These are phyloP conservation scores for Muschampia plurimacula DNA, from an alignment of 2,888 invertebrate species.

Conservation along the genomic window DNA sequence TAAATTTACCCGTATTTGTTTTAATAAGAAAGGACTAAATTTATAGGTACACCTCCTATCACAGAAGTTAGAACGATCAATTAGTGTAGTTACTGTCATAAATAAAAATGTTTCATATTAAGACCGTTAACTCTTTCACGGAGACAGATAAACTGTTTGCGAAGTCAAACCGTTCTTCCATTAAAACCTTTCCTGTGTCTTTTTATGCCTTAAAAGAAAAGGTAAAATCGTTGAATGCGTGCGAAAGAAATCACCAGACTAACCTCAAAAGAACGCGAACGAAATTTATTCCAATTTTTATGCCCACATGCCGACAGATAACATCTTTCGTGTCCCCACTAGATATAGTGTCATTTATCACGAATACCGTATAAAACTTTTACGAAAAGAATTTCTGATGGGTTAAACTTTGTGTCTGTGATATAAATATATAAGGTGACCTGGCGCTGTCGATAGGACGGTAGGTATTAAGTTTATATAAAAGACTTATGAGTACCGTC, in stretches of 20 bases:
- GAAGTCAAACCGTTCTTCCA: conserved; percentile 11
- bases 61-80: no score
- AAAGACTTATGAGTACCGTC: no score
- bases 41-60: not conserved
- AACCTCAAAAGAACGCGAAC: conserved; percentile 58
- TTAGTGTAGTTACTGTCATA: no score
- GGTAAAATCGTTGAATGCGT: conserved; percentile 63
- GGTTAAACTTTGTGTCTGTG: not conserved
- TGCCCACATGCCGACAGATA: conserved; percentile 69
- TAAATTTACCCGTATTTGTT: not conserved
- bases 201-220: conserved; percentile 34
- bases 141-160: conserved; percentile 20
- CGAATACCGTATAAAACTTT: conserved; percentile 67
- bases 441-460: not conserved
- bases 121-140: conserved; percentile 23
- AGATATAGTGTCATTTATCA: conserved; percentile 64
- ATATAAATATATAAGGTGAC: not conserved
- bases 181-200: conserved; percentile 39
- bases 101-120: conserved; percentile 12
- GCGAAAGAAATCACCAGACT: conserved; percentile 69
- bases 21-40: not conserved
- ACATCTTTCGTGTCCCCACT: conserved; percentile 57
- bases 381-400: conserved; percentile 39
- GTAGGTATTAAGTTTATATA: no score
- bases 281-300: conserved; percentile 62